Conservation (phyloP, 1,140 invertebrate genomes). For the Meloidogyne chitwoodi region DNA sequence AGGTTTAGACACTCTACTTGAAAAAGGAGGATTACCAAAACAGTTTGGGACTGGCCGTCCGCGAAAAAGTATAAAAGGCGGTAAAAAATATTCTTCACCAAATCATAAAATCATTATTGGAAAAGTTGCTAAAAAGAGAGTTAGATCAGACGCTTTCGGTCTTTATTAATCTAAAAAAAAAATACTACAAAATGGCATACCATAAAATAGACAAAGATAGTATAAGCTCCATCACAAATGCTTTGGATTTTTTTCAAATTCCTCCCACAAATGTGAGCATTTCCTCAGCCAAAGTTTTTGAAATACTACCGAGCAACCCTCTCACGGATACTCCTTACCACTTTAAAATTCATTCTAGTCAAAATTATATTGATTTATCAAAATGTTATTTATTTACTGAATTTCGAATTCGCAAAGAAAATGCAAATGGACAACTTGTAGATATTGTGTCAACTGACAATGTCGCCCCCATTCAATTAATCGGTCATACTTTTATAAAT, state of each 20-base stretch:
- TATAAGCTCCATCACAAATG: not conserved
- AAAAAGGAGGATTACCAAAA: not conserved
- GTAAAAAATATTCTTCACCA: no score
- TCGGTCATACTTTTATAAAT: not conserved
- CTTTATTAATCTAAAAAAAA: not conserved
- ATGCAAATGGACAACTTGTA: not conserved
- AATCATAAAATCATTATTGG: no score
- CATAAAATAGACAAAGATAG: slow-evolving; percentile 2
- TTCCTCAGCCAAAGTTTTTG: no score
- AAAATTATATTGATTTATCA: not conserved
- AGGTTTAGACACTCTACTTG: not conserved
- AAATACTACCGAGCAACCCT: no score
- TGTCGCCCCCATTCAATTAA: not conserved
- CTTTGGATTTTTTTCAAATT: not conserved
- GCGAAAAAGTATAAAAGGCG: not conserved
- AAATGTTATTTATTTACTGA: not conserved
- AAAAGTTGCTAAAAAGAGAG: no score
- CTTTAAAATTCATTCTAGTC: not conserved
- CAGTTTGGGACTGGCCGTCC: not conserved
- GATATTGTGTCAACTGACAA: not conserved
- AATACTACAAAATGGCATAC: not conserved
- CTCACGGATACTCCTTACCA: not conserved
- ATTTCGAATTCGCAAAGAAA: not conserved
- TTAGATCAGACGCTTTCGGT: no score
- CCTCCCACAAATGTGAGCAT: no score